These are phyloP conservation scores for Sisor rabdophorus DNA, from an alignment of 2,113 vertebrate genomes.

Conservation along the genomic window DNA sequence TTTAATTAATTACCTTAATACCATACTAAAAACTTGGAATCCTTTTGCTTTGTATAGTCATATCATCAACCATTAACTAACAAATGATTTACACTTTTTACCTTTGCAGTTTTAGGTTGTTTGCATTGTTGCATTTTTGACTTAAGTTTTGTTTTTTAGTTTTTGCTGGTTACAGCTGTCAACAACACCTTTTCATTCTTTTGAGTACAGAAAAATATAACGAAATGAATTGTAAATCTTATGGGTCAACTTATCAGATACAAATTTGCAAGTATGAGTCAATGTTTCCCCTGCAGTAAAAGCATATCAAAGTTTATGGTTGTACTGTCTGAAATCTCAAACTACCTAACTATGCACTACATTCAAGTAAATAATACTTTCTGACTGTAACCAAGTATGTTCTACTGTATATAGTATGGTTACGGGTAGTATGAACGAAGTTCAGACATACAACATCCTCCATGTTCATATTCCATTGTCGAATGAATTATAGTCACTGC, in stretches of 20 bases:
- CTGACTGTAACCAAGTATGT: no score
- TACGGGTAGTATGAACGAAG: no score
- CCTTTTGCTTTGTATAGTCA: not conserved
- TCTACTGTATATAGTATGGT: no score
- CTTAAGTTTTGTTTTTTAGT: not conserved
- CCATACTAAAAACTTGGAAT: not conserved
- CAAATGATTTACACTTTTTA: not conserved
- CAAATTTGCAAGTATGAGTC: not conserved
- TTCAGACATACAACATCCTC: no score
- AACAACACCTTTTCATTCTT: not conserved
- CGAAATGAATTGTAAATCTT: not conserved
- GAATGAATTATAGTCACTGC: no score
- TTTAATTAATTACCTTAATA: not conserved
- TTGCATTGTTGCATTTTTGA: no score
- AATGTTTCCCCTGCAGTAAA: not conserved
- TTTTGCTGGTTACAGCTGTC: not conserved
- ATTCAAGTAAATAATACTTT: no score
- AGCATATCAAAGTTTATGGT: no score
- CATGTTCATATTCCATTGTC: no score
- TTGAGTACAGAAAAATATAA: not conserved
- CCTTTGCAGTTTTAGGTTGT: not conserved
- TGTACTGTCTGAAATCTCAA: no score
- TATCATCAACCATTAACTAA: not conserved
- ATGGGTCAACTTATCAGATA: not conserved
- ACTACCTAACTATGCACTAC: no score